Evolutionary conservation across 1,140 invertebrate species (phyloP).

Genomic region (Notospermus geniculatus): DNA sequence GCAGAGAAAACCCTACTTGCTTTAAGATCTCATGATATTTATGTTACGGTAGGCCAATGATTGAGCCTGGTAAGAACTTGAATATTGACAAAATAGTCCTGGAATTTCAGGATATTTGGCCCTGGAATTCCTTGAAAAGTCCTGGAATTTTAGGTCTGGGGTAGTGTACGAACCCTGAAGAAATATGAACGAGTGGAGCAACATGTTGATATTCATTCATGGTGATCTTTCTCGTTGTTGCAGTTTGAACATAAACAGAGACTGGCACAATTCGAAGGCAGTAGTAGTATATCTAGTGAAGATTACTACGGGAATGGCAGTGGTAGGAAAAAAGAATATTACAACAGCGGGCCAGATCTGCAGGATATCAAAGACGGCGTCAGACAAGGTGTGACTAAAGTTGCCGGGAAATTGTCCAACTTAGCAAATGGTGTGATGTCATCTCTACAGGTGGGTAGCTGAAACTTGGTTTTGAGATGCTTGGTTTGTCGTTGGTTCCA

Average conservation of each 20-base stretch:
- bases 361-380: conserved; percentile 97
- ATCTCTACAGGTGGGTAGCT: conserved; percentile 71
- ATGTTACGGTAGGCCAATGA: too few species aligned
- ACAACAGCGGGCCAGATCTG: conserved; percentile 68
- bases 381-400: conserved; percentile 91
- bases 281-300: conserved; percentile 83
- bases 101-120: too few species aligned
- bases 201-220: too few species aligned
- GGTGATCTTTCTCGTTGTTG: too few species aligned
- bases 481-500: neutral
- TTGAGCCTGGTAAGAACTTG: too few species aligned
- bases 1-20: too few species aligned
- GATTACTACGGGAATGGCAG: conserved; percentile 79
- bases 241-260: conserved; percentile 69
- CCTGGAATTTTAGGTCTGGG: too few species aligned
- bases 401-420: conserved; percentile 89
- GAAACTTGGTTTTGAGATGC: neutral
- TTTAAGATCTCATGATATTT: too few species aligned
- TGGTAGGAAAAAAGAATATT: conserved; percentile 19
- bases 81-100: too few species aligned
- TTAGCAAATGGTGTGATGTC: conserved; percentile 92
- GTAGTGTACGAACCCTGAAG: too few species aligned
- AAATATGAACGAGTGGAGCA: too few species aligned
- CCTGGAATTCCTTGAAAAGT: too few species aligned
- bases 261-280: conserved; percentile 71